phyloP scores from a whole-genome alignment of 2,797 vertebrate genomes.

The Pelodytes ibericus region DNA sequence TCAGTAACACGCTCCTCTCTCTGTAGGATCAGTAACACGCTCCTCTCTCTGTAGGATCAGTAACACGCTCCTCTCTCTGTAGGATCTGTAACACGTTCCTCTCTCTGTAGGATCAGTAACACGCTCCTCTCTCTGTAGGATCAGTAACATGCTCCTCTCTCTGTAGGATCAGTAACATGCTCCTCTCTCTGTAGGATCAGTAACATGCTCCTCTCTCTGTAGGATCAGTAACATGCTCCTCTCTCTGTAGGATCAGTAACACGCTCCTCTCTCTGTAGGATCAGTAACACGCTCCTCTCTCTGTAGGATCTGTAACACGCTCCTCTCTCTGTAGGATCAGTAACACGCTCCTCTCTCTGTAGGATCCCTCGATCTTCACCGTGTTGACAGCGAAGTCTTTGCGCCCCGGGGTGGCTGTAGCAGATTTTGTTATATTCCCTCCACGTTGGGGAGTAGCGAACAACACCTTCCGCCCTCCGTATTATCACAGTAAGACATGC shows the following conservation, averaged over 20 bases:
- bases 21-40: too few relatives aligned
- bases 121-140: too few relatives aligned
- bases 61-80: too few relatives aligned
- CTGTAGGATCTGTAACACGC: not conserved
- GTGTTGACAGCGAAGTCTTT: conserved; percentile 93
- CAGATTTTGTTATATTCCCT: conserved; percentile 97
- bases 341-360: conserved; percentile 27
- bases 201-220: not conserved
- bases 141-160: too few relatives aligned
- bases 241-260: conserved; percentile 16
- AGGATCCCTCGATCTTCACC: conserved; percentile 98
- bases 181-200: not conserved
- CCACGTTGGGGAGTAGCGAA: conserved; percentile 93
- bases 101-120: too few relatives aligned
- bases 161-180: too few relatives aligned
- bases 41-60: too few relatives aligned
- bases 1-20: too few relatives aligned
- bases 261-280: too few relatives aligned
- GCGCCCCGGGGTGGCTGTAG: conserved; percentile 88
- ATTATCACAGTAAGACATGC: conserved; percentile 97
- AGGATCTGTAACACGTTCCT: not conserved
- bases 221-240: not conserved
- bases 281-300: not conserved
- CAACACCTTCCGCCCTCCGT: conserved; percentile 93
- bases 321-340: not conserved